Conservation (phyloP, 2,888 invertebrate genomes). For the Lissonota sp. region DNA sequence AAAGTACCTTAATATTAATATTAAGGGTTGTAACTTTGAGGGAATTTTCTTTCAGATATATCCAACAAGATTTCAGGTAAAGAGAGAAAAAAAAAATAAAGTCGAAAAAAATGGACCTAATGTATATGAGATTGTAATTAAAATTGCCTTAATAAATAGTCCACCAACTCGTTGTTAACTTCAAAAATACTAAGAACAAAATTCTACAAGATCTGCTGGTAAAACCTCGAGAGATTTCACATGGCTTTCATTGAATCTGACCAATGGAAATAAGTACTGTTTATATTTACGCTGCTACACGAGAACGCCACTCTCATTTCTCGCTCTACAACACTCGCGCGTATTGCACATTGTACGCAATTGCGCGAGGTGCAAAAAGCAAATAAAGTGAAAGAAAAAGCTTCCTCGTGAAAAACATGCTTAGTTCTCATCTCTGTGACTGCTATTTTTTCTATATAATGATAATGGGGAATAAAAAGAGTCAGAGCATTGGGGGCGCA, state of each 20-base stretch:
- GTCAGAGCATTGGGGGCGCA: constrained; percentile 36
- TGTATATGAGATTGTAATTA: too few relatives aligned
- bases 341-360: constrained; percentile 42
- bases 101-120: too few relatives aligned
- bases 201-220: too few relatives aligned
- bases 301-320: constrained; percentile 17
- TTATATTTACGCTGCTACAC: not conserved
- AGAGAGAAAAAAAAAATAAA: too few relatives aligned
- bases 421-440: constrained; percentile 50
- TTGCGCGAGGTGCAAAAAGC: constrained; percentile 48
- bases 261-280: constrained; percentile 3
- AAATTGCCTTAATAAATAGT: too few relatives aligned
- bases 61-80: too few relatives aligned
- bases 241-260: not conserved
- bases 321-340: not conserved
- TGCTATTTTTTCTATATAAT: constrained; percentile 47
- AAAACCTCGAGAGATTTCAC: too few relatives aligned
- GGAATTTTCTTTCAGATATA: too few relatives aligned
- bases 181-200: too few relatives aligned
- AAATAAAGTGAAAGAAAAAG: constrained; percentile 41
- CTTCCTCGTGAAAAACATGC: constrained; percentile 51
- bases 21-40: too few relatives aligned
- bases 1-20: too few relatives aligned
- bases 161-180: too few relatives aligned
- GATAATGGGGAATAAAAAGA: constrained; percentile 61